Conservation (phyloP, 2,888 invertebrate genomes). For the Ligdia adustata region DNA sequence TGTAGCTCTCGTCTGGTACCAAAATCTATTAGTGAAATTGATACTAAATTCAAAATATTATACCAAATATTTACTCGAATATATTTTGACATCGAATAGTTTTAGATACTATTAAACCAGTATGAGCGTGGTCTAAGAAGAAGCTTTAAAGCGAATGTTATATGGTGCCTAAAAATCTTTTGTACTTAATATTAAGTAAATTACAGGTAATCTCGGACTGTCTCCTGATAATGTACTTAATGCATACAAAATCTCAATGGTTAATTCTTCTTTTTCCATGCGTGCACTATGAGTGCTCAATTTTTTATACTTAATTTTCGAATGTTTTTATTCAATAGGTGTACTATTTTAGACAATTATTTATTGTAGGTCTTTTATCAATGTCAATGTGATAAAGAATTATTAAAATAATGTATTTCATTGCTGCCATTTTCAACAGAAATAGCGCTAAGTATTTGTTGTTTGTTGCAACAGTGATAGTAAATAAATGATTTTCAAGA, state of each 20-base stretch:
- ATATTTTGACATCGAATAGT: constrained; percentile 18
- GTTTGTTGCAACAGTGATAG: constrained; percentile 48
- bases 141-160: constrained; percentile 43
- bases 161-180: constrained; percentile 54
- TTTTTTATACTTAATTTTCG: constrained; percentile 43
- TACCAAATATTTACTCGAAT: constrained; percentile 37
- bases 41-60: constrained; percentile 28
- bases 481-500: constrained; percentile 32
- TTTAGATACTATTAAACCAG: constrained; percentile 18
- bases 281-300: constrained; percentile 41
- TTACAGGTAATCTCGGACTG: constrained; percentile 32
- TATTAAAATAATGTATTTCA: constrained; percentile 47
- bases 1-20: constrained; percentile 20
- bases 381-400: constrained; percentile 60
- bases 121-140: constrained; percentile 42
- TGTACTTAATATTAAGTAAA: constrained; percentile 58
- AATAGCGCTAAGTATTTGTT: constrained; percentile 58
- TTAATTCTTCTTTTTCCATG: constrained; percentile 33
- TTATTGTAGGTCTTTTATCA: constrained; percentile 25
- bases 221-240: constrained; percentile 28
- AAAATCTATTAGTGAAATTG: constrained; percentile 32
- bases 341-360: constrained; percentile 43
- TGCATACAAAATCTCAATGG: constrained; percentile 42
- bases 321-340: constrained; percentile 47
- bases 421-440: constrained; percentile 55